Evolutionary conservation across 1,140 invertebrate genomes (phyloP).

Genomic region (Solenopsis fugax): DNA sequence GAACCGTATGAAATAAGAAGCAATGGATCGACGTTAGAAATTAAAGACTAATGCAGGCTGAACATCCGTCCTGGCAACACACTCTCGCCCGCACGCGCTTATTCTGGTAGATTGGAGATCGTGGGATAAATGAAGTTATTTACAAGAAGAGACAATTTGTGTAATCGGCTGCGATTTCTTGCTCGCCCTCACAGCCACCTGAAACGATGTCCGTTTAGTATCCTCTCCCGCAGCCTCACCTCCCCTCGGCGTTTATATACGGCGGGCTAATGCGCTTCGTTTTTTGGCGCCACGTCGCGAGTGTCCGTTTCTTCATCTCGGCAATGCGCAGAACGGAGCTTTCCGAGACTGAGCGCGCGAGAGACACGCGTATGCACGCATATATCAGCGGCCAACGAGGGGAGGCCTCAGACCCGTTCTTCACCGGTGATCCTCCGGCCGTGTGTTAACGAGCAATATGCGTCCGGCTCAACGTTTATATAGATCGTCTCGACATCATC

Average conservation of each 20-base stretch:
- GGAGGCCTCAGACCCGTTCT: slow-evolving; percentile 63
- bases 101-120: background rate
- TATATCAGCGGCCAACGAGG: slow-evolving; percentile 67
- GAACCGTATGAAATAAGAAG: background rate
- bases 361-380: slow-evolving; percentile 45
- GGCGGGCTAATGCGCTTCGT: slow-evolving; percentile 46
- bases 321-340: slow-evolving; percentile 26
- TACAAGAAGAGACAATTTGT: slow-evolving; percentile 29
- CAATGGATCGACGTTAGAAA: background rate
- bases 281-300: slow-evolving; percentile 55
- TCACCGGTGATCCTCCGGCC: slow-evolving; percentile 68
- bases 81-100: background rate
- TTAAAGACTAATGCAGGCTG: background rate
- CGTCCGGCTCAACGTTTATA: slow-evolving; percentile 71
- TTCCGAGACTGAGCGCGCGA: slow-evolving; percentile 30
- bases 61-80: background rate
- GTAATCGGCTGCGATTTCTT: slow-evolving; percentile 16
- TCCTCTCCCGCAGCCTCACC: background rate
- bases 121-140: slow-evolving; percentile 22
- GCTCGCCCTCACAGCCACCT: background rate
- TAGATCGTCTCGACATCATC: slow-evolving; percentile 63
- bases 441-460: slow-evolving; percentile 72
- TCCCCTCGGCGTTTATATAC: slow-evolving; percentile 26
- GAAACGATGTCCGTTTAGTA: slow-evolving; percentile 40
- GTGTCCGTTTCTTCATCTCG: slow-evolving; percentile 58